Evolutionary conservation across 2,888 invertebrate species (phyloP).

Genomic region (Chironomus riparius): DNA sequence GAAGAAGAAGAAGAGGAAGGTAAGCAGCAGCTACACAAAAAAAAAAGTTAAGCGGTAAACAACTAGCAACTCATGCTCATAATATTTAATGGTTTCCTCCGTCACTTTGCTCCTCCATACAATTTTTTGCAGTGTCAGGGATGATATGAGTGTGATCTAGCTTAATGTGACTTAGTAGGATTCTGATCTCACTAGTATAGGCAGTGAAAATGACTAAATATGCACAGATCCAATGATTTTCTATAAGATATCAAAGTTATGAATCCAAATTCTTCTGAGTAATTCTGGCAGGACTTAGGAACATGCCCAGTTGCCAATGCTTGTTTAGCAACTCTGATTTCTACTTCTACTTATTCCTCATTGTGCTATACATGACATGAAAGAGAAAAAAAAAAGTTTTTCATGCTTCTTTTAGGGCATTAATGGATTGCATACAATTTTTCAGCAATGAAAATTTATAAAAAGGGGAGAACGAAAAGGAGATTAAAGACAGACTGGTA

Average conservation of each 20-base stretch:
- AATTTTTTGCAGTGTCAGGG: neutral
- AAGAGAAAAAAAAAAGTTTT: neutral
- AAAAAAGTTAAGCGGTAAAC: neutral
- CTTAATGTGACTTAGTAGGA: no score
- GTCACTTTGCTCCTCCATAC: neutral
- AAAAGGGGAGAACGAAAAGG: neutral
- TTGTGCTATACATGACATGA: neutral
- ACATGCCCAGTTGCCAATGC: no score
- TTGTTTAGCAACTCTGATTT: no score
- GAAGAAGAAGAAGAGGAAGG: neutral
- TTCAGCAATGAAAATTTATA: neutral
- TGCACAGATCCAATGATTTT: no score
- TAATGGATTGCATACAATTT: constrained; percentile 4
- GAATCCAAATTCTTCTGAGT: no score
- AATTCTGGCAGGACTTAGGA: no score
- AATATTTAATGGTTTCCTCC: constrained; percentile 4
- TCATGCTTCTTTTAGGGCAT: neutral
- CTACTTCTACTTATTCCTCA: no score
- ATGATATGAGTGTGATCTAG: no score
- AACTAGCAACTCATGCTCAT: constrained; percentile 2
- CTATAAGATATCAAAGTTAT: no score
- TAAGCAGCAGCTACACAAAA: neutral
- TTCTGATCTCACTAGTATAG: no score
- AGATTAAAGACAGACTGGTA: neutral
- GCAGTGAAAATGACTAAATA: no score